These are phyloP conservation scores for Drosophila burlai DNA, from an alignment of 1,140 invertebrate species.

Conservation along the genomic window DNA sequence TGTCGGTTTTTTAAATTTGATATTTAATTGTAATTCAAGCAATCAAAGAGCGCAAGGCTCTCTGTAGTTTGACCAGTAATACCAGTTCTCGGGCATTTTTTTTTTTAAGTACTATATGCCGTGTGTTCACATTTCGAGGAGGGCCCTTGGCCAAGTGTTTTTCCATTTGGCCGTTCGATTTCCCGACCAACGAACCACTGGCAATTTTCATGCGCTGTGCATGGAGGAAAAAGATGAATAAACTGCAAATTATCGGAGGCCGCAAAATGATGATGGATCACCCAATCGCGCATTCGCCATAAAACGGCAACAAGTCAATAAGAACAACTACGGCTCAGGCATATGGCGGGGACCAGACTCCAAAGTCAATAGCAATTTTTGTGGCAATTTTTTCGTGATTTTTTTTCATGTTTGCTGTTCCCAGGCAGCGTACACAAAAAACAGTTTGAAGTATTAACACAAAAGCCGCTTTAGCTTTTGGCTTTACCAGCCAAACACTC, in stretches of 20 bases:
- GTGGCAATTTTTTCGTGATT: constrained; percentile 69
- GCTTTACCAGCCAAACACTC: constrained; percentile 55
- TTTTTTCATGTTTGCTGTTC: constrained; percentile 35
- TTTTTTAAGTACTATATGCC: constrained; percentile 7
- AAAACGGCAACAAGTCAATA: constrained; percentile 81
- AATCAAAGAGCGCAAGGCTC: constrained; percentile 5
- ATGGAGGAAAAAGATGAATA: constrained; percentile 33
- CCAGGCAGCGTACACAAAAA: constrained; percentile 42
- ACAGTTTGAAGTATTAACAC: constrained; percentile 78
- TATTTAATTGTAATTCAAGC: constrained; percentile 15
- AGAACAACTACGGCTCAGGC: constrained; percentile 60
- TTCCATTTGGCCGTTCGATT: constrained; percentile 34
- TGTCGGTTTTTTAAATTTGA: constrained; percentile 15
- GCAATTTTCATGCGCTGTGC: constrained; percentile 61
- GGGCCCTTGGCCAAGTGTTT: constrained; percentile 8
- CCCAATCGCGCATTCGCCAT: constrained; percentile 75
- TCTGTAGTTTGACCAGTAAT: constrained; percentile 7
- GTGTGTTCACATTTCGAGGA: constrained; percentile 1
- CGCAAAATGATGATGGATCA: constrained; percentile 77
- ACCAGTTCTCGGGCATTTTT: not conserved
- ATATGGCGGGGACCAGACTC: constrained; percentile 40
- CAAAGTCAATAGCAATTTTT: constrained; percentile 76
- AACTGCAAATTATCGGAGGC: constrained; percentile 69
- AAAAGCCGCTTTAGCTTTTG: constrained; percentile 78
- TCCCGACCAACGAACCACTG: constrained; percentile 22